Conservation (phyloP, 2,797 vertebrate species). For the Enteromius anoplus region DNA sequence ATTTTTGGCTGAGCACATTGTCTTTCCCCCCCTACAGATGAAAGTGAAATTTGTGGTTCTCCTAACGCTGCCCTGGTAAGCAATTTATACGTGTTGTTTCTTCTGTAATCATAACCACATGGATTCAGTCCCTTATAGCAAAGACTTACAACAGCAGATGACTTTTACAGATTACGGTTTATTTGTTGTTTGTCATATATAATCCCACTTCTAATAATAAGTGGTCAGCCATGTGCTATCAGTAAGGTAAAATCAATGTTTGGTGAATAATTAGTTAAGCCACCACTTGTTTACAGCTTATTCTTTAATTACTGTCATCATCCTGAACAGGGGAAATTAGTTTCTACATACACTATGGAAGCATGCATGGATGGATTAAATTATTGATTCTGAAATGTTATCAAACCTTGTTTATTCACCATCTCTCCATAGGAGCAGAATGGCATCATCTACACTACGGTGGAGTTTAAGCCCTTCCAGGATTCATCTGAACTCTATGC, state of each 20-base stretch:
- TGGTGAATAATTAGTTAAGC: not conserved
- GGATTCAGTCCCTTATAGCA: conserved; percentile 9
- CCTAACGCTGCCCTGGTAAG: conserved; percentile 65
- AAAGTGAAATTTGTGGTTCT: conserved; percentile 65
- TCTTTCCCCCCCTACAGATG: conserved; percentile 60
- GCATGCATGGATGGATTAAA: not conserved
- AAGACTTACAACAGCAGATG: not conserved
- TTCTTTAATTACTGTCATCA: not conserved
- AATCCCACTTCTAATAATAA: not conserved
- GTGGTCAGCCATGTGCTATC: not conserved
- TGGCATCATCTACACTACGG: conserved; percentile 70
- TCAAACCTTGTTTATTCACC: not conserved
- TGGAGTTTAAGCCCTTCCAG: conserved; percentile 69
- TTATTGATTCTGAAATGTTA: not conserved
- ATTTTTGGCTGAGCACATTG: not conserved
- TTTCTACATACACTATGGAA: not conserved
- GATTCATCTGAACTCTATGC: conserved; percentile 65
- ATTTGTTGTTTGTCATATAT: not conserved
- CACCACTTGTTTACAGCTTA: not conserved
- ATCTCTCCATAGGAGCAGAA: conserved; percentile 63
- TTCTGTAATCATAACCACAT: conserved; percentile 64
- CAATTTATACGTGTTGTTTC: conserved; percentile 48
- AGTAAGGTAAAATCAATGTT: not conserved
- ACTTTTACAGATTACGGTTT: not conserved
- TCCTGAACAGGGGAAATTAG: not conserved